These are phyloP conservation scores for Microcebus griseorufus DNA, from an alignment of 2,113 vertebrate genomes.

Conservation along the genomic window DNA sequence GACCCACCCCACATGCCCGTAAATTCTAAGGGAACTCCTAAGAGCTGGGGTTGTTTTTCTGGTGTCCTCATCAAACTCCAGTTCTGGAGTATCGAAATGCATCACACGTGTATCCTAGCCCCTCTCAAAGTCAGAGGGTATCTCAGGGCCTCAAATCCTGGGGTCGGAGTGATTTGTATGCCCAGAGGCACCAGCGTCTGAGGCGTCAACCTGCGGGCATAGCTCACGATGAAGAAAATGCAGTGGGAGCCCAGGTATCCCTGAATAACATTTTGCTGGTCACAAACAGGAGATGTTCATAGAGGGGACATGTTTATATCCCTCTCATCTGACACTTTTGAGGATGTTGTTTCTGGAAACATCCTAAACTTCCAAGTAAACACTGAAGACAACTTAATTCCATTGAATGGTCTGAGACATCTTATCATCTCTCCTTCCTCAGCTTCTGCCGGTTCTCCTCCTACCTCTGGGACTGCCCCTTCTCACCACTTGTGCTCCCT, in stretches of 20 bases:
- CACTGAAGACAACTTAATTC: background rate
- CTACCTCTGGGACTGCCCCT: background rate
- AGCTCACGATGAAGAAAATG: background rate
- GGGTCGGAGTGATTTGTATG: background rate
- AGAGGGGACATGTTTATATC: background rate
- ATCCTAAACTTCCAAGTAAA: background rate
- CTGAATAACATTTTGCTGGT: background rate
- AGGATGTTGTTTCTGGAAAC: background rate
- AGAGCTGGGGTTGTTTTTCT: background rate
- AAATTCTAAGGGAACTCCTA: background rate
- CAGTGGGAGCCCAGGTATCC: too few relatives aligned
- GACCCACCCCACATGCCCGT: background rate
- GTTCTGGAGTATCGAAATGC: background rate
- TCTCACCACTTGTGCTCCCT: background rate
- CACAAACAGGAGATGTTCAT: background rate
- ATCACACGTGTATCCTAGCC: fast-evolving
- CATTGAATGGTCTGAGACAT: background rate
- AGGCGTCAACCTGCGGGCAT: background rate
- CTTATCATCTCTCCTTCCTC: background rate
- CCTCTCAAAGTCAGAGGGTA: background rate
- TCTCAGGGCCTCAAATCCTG: background rate
- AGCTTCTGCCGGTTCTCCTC: background rate
- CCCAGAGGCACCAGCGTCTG: background rate
- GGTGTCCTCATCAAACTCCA: background rate
- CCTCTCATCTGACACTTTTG: background rate